Percentiles rank a stretch among this genome's conserved stretches.
These are phyloP conservation scores for Globodera ellingtonae DNA, from an alignment of 1,140 invertebrate species.

Conservation along the genomic window DNA sequence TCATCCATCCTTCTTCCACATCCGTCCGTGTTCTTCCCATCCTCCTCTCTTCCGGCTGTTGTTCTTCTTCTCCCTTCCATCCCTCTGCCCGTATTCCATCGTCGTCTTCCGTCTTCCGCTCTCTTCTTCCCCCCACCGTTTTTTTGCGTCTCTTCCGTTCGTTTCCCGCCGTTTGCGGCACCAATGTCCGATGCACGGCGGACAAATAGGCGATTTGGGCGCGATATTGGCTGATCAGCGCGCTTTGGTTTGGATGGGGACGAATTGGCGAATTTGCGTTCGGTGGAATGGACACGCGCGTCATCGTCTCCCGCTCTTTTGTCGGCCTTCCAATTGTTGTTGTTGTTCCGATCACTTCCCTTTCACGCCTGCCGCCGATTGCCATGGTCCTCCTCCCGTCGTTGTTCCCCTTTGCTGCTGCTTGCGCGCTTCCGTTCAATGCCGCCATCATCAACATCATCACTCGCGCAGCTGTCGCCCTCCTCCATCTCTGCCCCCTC, in stretches of 20 bases:
- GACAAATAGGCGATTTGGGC: conserved; percentile 10
- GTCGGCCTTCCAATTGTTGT: not conserved
- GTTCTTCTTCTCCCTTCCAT: no score
- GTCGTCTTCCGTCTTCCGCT: no score
- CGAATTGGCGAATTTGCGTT: not conserved
- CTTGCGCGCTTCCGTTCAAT: no score
- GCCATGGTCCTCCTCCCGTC: not conserved
- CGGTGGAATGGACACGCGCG: not conserved
- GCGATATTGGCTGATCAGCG: not conserved
- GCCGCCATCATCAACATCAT: conserved; percentile 4
- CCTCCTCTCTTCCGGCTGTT: no score
- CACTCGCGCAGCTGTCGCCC: not conserved
- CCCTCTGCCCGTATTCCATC: no score
- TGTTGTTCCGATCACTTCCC: not conserved
- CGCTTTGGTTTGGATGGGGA: not conserved
- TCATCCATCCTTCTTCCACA: not conserved
- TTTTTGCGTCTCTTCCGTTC: not conserved
- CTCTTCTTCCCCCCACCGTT: no score
- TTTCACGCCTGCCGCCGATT: not conserved
- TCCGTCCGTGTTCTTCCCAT: no score
- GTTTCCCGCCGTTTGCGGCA: not conserved
- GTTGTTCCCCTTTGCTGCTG: no score
- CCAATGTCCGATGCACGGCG: not conserved
- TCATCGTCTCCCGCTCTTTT: not conserved
- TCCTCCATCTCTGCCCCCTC: conserved; percentile 1